Evolutionary conservation across 2,888 invertebrate species (phyloP).

Genomic region (Drosophila falleni): DNA sequence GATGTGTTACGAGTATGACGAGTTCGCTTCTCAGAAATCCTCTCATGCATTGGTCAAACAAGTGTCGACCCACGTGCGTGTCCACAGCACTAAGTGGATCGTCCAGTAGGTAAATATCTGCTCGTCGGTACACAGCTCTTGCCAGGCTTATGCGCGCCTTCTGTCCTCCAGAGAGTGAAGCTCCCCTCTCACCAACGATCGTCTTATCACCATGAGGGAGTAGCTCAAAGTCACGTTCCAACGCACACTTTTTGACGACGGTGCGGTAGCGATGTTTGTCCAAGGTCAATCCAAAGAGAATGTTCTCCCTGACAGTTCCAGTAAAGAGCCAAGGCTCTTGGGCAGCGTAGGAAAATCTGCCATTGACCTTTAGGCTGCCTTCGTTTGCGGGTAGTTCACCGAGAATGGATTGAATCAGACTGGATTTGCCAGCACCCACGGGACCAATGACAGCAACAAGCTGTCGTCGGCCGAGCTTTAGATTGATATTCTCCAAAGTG

Average conservation of each 20-base stretch:
- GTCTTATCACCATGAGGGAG: constrained; percentile 88
- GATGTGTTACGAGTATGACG: constrained; percentile 92
- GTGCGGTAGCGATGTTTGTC: no score
- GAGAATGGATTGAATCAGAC: constrained; percentile 86
- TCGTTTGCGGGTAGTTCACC: constrained; percentile 86
- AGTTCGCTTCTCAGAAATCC: constrained; percentile 88
- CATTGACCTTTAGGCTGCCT: constrained; percentile 87
- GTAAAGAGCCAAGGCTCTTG: constrained; percentile 92
- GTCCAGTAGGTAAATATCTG: constrained; percentile 94
- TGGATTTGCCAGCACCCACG: constrained; percentile 89
- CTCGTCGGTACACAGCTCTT: constrained; percentile 93
- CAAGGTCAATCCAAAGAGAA: no score
- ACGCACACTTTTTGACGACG: constrained; percentile 60
- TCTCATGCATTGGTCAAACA: constrained; percentile 89
- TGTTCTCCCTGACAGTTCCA: no score
- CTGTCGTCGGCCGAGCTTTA: constrained; percentile 88
- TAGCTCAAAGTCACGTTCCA: constrained; percentile 87
- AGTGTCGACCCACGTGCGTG: constrained; percentile 93
- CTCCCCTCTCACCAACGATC: constrained; percentile 92
- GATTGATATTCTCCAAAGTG: constrained; percentile 88
- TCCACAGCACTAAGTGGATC: constrained; percentile 97
- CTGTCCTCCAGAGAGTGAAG: constrained; percentile 94
- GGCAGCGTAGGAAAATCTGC: constrained; percentile 89
- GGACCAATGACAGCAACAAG: constrained; percentile 89
- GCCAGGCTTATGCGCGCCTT: constrained; percentile 95